Evolutionary conservation across 2,797 vertebrate genomes (phyloP).

Genomic region (Argya squamiceps): DNA sequence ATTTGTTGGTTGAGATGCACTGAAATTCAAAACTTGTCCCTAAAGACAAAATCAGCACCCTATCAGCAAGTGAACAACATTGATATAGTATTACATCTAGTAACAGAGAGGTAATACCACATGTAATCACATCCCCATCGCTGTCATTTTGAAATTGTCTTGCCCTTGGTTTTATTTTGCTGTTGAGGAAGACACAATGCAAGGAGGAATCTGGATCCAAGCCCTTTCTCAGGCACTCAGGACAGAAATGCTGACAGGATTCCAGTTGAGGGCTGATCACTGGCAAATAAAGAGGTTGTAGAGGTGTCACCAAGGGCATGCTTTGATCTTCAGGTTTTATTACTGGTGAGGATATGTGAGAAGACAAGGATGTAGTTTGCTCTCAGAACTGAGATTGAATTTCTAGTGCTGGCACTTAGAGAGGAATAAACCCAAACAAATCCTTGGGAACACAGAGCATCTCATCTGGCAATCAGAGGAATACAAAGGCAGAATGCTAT

Average conservation of each 20-base stretch:
- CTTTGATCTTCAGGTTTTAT: conserved; percentile 19
- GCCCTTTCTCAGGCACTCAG: background rate
- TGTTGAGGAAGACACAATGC: background rate
- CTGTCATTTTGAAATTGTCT: background rate
- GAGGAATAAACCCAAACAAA: background rate
- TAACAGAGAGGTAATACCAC: background rate
- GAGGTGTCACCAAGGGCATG: background rate
- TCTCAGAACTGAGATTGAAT: background rate
- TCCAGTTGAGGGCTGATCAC: background rate
- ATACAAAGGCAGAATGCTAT: background rate
- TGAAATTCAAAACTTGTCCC: background rate
- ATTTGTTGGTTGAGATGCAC: background rate
- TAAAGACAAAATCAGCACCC: background rate
- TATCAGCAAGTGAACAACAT: background rate
- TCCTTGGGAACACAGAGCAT: background rate
- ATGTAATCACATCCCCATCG: background rate
- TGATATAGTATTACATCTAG: background rate
- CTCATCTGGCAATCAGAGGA: background rate
- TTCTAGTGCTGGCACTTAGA: background rate
- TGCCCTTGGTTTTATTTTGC: background rate
- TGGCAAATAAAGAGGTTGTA: background rate
- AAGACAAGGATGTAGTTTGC: background rate
- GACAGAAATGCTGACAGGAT: background rate
- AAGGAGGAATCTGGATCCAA: background rate
- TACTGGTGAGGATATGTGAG: background rate